Conservation (phyloP, 2,888 invertebrate genomes). For the Melitaea athalia region DNA sequence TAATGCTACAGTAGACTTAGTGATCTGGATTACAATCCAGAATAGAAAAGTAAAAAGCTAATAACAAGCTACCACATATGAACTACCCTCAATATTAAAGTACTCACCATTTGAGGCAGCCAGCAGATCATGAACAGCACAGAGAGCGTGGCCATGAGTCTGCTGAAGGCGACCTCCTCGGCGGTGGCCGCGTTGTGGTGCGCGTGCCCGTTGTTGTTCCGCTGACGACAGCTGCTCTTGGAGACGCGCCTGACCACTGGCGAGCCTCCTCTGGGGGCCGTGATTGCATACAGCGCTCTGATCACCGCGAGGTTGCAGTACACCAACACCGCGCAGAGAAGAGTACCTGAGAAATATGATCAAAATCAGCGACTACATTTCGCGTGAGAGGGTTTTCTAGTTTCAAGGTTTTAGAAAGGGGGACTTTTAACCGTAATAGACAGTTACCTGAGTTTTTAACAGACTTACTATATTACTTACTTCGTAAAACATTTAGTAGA, state of each 20-base stretch:
- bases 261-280: conserved; percentile 60
- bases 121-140: conserved; percentile 92
- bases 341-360: conserved; percentile 79
- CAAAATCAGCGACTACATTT: not conserved
- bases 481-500: too few species aligned
- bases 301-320: conserved; percentile 93
- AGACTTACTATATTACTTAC: too few species aligned
- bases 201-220: conserved; percentile 54
- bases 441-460: too few species aligned
- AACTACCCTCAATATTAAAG: not conserved
- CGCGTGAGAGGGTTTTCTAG: not conserved
- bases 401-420: too few species aligned
- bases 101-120: conserved; percentile 93
- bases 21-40: too few species aligned
- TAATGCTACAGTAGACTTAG: too few species aligned
- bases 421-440: too few species aligned
- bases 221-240: conserved; percentile 62
- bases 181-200: conserved; percentile 84
- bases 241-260: conserved; percentile 62
- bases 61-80: too few species aligned
- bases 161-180: conserved; percentile 92
- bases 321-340: conserved; percentile 88
- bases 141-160: conserved; percentile 91
- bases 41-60: too few species aligned
- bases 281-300: conserved; percentile 85